phyloP scores from a whole-genome alignment of 2,888 invertebrate species.

The Alloscopus bannaensis region DNA sequence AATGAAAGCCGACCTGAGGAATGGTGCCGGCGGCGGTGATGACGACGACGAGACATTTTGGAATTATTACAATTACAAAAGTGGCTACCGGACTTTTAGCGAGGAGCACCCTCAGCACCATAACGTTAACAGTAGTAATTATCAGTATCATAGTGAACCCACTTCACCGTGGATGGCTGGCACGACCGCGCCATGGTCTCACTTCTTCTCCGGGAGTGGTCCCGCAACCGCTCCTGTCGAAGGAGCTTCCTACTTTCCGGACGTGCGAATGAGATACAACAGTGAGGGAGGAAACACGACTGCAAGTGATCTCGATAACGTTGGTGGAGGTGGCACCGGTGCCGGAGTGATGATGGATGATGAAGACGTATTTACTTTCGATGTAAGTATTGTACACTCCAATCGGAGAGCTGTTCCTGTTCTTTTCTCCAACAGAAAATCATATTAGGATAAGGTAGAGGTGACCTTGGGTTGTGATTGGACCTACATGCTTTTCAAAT shows the following conservation, averaged over 20 bases:
- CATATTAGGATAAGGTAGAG: no score
- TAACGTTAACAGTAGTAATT: constrained; percentile 8
- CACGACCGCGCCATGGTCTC: constrained; percentile 11
- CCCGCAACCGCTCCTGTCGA: constrained; percentile 6
- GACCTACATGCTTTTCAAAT: no score
- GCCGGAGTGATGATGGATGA: constrained; percentile 51
- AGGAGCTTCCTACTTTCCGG: constrained; percentile 20
- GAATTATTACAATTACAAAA: constrained; percentile 56
- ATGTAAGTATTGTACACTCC: constrained; percentile 63
- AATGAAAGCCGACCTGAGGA: not conserved
- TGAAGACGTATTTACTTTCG: constrained; percentile 68
- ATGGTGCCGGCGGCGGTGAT: constrained; percentile 4
- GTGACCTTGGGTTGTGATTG: no score
- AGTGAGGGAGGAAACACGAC: constrained; percentile 51
- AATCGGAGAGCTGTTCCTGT: no score
- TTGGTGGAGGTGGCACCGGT: constrained; percentile 21
- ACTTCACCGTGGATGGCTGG: constrained; percentile 21
- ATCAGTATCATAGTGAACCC: constrained; percentile 54
- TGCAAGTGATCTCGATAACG: constrained; percentile 39
- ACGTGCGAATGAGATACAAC: constrained; percentile 45
- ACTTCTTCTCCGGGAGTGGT: constrained; percentile 18
- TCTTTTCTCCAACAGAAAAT: no score
- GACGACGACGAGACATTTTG: constrained; percentile 42
- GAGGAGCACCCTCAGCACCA: not conserved
- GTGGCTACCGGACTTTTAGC: constrained; percentile 49